Conservation (phyloP, 2,113 vertebrate species). For the Pelodiscus sinensis region DNA sequence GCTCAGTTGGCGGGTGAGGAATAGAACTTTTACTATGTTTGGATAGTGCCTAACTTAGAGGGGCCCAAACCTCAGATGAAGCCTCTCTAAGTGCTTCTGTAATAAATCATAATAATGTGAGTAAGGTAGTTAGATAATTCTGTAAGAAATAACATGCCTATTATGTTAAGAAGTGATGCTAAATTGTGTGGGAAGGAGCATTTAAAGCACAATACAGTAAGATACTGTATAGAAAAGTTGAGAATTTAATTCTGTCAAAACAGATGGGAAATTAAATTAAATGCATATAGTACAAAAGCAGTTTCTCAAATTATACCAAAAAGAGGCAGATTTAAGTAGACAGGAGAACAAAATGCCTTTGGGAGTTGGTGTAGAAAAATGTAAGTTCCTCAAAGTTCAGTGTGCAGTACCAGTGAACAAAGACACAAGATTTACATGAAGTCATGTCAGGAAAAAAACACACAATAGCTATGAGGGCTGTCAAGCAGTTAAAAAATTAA, state of each 20-base stretch:
- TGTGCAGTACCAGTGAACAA: neutral
- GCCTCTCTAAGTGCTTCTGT: neutral
- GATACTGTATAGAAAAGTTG: neutral
- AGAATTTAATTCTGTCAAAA: neutral
- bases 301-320: neutral
- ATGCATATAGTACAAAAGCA: neutral
- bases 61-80: neutral
- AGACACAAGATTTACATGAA: neutral
- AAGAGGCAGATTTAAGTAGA: neutral
- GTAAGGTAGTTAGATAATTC: neutral
- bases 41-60: neutral
- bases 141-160: neutral
- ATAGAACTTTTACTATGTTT: neutral
- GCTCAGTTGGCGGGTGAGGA: too few species aligned
- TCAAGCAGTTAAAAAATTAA: too few species aligned
- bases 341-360: neutral
- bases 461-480: too few species aligned
- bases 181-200: neutral
- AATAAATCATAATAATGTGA: neutral
- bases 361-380: accelerated
- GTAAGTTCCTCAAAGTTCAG: neutral
- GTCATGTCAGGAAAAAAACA: neutral
- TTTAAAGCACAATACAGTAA: neutral
- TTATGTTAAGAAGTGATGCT: neutral
- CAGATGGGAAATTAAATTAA: neutral